Evolutionary conservation across 2,113 vertebrate genomes (phyloP), one percentile per base, ranked within the genome.

Genomic region (Athene noctua): DNA sequence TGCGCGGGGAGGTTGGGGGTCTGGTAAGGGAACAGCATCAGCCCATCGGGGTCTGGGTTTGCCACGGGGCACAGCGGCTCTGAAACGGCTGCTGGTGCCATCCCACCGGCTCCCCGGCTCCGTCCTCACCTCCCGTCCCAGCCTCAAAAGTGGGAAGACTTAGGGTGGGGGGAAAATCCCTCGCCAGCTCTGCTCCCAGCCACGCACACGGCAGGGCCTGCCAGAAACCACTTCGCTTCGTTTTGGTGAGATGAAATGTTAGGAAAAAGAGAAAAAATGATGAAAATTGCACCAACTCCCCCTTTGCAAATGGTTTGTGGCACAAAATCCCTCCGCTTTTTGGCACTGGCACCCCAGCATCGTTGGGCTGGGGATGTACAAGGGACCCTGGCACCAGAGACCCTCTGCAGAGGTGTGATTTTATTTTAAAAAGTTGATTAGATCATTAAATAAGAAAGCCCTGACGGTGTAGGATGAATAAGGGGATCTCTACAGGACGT

Each of bases 241-340:
- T 44, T 44, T 59, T 0, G 0, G 15, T 46, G 47, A 49, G 22
- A 44, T 0, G 1, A 66, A 2, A 2, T 15, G 29, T 9, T 27
- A n/a, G 3, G 20, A 27, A 72, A 80, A 75, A 42, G 4, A 11
- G 8, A 8, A 36, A 13, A 38, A 22, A 10, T 2, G 0, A 14
- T 7, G 2, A 10, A 54, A 51, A 25, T 13, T 1, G 18, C 20
- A 19, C 5, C 21, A 10, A 18, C 16, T 42, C 9, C 8, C 8
- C n/a, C 6, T 63, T 22, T 22, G 51, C 42, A 71, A 61, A 34
- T 0, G 0, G 19, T 34, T 55, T 22, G 15, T 32, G 29, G 22
- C 19, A 30, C 46, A 16, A 80, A 71, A 36, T 10, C 16, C 22
- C 30, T 46, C 2, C 8, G 15, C 21, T 15, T 4, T 4, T n/a